Base-by-base conservation (phyloP, 2,888 invertebrate genomes). In the Dyspetes luteomarginatus region DNA sequence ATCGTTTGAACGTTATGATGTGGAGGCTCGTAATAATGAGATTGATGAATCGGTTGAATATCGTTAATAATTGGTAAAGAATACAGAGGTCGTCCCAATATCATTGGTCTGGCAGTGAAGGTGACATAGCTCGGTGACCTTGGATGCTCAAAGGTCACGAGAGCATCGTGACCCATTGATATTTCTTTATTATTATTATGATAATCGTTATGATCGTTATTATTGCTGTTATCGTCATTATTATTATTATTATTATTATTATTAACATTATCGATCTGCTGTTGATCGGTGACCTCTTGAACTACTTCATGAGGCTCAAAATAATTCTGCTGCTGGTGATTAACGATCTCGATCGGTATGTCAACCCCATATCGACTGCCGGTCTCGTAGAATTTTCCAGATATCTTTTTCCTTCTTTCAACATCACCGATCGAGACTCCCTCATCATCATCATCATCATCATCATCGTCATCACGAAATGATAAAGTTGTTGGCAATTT, bases 351-450 rank as follows among this genome's bases (percentile, higher is more conserved):
- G 22, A 58, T 22, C 17, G 81, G 67, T 60, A 77, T 41, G 3
- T 50, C 48, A n/a, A 76, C 55, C 64, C 45, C 52, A 64, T 86
- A 83, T 73, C 84, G 58, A 64, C 82, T 50, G 80, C 83, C 84
- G 83, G 84, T 85, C 28, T 89, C 85, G 36, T 85, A 82, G 65
- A 87, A 86, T n/a, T 85, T 87, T 0, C 85, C 75, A 2, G 64
- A 74, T 4, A n/a, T n/a, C n/a, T n/a, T n/a, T n/a, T n/a, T 76
- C 74, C 67, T 69, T 69, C 60, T 26, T 30, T 15, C 30, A 24
- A 15, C 58, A 7, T 22, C 68, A 7, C 43, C 41, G 36, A 62
- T 62, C 48, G 65, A 2, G 19, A 5, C 36, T 22, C 41, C 22
- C 17, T n/a, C 62, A 1, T 5, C 64, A 9, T 28, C 71, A 19